Evolutionary conservation across 2,888 invertebrate species (phyloP).

Genomic region (Cheilosia urbana): DNA sequence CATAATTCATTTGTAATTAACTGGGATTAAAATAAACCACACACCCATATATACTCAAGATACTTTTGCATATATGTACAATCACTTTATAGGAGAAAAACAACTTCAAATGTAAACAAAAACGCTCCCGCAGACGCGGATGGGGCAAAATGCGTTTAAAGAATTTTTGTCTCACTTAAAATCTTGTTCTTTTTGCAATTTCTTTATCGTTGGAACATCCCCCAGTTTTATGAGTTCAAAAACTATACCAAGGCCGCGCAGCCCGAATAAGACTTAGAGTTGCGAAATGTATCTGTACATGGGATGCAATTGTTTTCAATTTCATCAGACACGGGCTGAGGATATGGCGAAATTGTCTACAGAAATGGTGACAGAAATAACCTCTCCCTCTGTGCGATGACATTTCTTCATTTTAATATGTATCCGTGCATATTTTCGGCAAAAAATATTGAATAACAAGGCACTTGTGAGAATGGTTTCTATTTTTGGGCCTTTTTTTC

Average conservation of each 20-base stretch:
- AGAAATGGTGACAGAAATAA: constrained; percentile 11
- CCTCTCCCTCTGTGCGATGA: constrained; percentile 19
- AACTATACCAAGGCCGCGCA: constrained; percentile 19
- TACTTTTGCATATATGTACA: no score
- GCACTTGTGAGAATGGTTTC: background rate
- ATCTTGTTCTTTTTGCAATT: no score
- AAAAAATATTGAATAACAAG: constrained; percentile 2
- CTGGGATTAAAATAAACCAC: no score
- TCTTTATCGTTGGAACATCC: background rate
- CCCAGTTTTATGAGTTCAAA: constrained; percentile 9
- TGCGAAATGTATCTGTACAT: constrained; percentile 10
- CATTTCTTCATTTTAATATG: constrained; percentile 43
- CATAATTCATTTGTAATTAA: no score
- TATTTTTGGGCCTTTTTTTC: no score
- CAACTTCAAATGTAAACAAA: no score
- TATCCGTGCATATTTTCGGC: background rate
- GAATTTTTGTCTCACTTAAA: background rate
- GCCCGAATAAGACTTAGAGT: background rate
- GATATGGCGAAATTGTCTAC: constrained; percentile 30
- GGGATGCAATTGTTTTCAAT: constrained; percentile 28
- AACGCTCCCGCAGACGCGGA: background rate
- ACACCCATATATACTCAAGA: no score
- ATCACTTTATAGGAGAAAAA: no score
- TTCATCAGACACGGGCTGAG: constrained; percentile 10
- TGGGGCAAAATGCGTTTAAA: background rate